Percentiles rank a stretch among this genome's conserved stretches.
These are phyloP conservation scores for Eumacrocentrus americanus DNA, from an alignment of 2,888 invertebrate species.

Conservation along the genomic window DNA sequence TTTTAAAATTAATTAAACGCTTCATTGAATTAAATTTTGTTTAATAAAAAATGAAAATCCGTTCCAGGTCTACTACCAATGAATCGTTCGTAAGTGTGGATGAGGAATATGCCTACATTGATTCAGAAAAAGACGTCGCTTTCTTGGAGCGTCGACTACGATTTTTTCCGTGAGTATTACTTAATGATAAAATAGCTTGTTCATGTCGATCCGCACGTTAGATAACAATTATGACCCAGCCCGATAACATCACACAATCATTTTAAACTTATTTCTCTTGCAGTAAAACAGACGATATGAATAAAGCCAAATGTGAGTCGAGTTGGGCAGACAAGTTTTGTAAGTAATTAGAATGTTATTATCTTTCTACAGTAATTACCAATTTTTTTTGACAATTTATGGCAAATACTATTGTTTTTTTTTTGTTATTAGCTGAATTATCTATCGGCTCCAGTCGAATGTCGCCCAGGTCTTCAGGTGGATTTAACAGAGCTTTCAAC, in stretches of 20 bases:
- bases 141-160: slow-evolving; percentile 71
- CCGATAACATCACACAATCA: not conserved
- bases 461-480: not conserved
- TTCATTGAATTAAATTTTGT: not conserved
- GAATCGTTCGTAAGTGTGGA: slow-evolving; percentile 67
- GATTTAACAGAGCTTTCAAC: not conserved
- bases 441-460: slow-evolving; percentile 14
- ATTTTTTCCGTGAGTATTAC: slow-evolving; percentile 58
- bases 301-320: slow-evolving; percentile 20
- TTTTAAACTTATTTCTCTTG: slow-evolving; percentile 2
- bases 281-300: slow-evolving; percentile 24
- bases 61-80: slow-evolving; percentile 30
- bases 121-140: slow-evolving; percentile 73
- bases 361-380: not conserved
- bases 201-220: not conserved
- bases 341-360: slow-evolving; percentile 18
- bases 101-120: slow-evolving; percentile 79
- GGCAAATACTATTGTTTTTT: not conserved
- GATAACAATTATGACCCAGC: not conserved
- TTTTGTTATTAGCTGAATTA: slow-evolving; percentile 13
- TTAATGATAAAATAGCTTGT: not conserved
- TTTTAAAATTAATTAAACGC: slow-evolving; percentile 2
- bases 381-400: not conserved
- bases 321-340: slow-evolving; percentile 32
- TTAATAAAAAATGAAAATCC: not conserved